phyloP scores from a whole-genome alignment of 2,113 vertebrate species.

The Ptilonorhynchus violaceus region DNA sequence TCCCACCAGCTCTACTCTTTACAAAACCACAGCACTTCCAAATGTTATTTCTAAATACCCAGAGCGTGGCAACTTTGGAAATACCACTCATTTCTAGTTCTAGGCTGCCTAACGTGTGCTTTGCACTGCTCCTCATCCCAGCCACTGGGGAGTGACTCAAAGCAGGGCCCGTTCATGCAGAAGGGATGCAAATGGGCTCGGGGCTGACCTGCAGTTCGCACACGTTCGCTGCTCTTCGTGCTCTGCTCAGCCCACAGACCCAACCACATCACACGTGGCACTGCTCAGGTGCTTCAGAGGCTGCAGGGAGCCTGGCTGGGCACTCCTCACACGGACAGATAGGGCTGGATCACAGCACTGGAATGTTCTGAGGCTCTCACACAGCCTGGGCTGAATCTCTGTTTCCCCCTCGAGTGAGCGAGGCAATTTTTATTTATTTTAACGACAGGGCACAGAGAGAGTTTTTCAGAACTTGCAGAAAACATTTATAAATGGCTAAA shows the following conservation, averaged over 20 bases:
- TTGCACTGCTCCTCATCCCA: not conserved
- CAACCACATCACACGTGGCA: not conserved
- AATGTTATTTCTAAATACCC: not conserved
- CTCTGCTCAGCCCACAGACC: not conserved
- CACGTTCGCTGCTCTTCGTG: accelerated
- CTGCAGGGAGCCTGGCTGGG: not conserved
- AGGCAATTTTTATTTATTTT: not conserved
- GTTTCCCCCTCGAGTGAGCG: not conserved
- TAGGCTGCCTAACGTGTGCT: not conserved
- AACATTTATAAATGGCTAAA: not conserved
- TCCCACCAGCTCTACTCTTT: not conserved
- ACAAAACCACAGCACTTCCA: not conserved
- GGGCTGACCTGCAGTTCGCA: not conserved
- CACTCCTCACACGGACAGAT: not conserved
- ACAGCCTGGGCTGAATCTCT: not conserved
- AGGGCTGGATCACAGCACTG: not conserved
- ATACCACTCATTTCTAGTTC: not conserved
- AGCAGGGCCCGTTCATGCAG: not conserved
- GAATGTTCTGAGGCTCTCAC: not conserved
- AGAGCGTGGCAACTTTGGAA: not conserved
- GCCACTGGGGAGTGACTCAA: not conserved
- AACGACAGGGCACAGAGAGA: not conserved
- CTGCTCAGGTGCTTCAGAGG: not conserved
- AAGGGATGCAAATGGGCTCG: not conserved
- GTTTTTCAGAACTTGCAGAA: not conserved